phyloP scores from a whole-genome alignment of 2,113 vertebrate species.

The Planiliza haematocheilus region DNA sequence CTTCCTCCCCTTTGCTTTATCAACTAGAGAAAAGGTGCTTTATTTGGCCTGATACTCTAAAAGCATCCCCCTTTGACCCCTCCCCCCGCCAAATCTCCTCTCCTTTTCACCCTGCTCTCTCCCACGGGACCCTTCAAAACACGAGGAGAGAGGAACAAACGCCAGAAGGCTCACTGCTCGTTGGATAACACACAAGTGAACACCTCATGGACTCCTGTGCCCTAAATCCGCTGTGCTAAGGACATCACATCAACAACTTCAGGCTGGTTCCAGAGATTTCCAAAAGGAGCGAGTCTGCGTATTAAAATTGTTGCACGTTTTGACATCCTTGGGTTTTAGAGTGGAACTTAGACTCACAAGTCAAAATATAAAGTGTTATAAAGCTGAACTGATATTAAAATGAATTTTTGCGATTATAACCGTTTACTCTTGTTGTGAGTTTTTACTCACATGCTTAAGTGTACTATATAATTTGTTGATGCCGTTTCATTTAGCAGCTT shows the following conservation, averaged over 20 bases:
- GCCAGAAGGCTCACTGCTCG: conserved; percentile 57
- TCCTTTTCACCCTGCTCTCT: conserved; percentile 34
- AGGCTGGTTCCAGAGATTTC: conserved; percentile 5
- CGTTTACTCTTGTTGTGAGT: too few relatives aligned
- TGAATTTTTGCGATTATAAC: too few relatives aligned
- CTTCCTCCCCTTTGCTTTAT: conserved; percentile 38
- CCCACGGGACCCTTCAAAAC: conserved; percentile 47
- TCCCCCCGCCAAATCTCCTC: conserved; percentile 22
- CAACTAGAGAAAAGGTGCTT: conserved; percentile 51
- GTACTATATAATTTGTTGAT: not conserved
- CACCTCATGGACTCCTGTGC: conserved; percentile 54
- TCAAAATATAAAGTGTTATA: too few relatives aligned
- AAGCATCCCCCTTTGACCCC: conserved; percentile 53
- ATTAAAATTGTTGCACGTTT: too few relatives aligned
- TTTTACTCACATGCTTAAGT: too few relatives aligned
- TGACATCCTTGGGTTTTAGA: not conserved
- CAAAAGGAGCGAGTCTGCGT: conserved; percentile 1
- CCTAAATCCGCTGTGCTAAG: conserved; percentile 39
- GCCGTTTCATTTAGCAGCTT: not conserved
- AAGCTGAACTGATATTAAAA: not conserved
- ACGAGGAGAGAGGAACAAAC: conserved; percentile 63
- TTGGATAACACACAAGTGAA: conserved; percentile 53
- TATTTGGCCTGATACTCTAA: conserved; percentile 56
- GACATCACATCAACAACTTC: conserved; percentile 37
- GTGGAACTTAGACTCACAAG: not conserved